Conservation (phyloP, 2,113 vertebrate species). For the Melanerpes aurifrons region DNA sequence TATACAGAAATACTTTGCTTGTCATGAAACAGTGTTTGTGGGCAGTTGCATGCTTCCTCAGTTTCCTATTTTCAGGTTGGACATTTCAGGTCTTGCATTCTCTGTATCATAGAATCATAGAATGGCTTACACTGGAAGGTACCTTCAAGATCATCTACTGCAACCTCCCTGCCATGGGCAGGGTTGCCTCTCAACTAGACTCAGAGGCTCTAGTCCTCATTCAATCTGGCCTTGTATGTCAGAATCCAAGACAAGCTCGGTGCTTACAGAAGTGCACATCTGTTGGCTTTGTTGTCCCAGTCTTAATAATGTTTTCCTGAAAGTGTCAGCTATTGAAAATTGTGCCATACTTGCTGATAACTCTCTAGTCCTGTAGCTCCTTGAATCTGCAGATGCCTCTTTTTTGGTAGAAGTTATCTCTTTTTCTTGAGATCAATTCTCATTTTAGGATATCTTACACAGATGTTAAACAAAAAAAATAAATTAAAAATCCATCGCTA, state of each 20-base stretch:
- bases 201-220: too few relatives aligned
- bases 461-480: neutral
- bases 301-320: neutral
- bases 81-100: neutral
- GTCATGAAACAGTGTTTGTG: neutral
- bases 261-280: neutral
- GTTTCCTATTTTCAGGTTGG: accelerated
- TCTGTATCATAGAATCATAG: neutral
- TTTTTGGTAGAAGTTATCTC: neutral
- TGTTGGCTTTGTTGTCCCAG: neutral
- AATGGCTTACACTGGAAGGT: too few relatives aligned
- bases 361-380: neutral
- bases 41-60: neutral
- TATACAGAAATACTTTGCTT: neutral
- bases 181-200: too few relatives aligned
- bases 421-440: neutral
- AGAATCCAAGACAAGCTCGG: neutral
- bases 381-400: neutral
- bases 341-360: neutral
- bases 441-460: neutral
- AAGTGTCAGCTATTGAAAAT: neutral
- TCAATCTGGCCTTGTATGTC: neutral
- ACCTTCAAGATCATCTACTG: too few relatives aligned
- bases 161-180: too few relatives aligned
- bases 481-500: neutral